These are phyloP conservation scores for Tapera naevia DNA, from an alignment of 2,797 vertebrate species.

Conservation along the genomic window DNA sequence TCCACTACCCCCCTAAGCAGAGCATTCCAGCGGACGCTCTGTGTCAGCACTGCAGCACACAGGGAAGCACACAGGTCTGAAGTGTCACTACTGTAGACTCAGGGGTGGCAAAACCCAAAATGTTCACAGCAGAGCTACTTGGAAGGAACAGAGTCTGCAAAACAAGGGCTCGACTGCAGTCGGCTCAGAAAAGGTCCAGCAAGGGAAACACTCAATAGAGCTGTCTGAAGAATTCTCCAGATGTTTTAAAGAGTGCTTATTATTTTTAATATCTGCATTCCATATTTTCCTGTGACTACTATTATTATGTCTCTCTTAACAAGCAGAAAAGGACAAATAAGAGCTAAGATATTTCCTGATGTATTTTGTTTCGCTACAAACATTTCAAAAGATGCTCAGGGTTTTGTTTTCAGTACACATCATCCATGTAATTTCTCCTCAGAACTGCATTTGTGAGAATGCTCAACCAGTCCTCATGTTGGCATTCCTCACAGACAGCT, in stretches of 20 bases:
- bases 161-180: neutral
- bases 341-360: neutral
- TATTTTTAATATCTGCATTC: neutral
- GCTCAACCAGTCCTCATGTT: neutral
- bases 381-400: neutral
- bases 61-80: neutral
- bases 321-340: neutral
- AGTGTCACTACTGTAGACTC: neutral
- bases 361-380: slow-evolving; percentile 11
- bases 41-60: neutral
- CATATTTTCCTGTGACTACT: neutral
- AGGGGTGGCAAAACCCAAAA: neutral
- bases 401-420: neutral
- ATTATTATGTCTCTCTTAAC: neutral
- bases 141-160: neutral
- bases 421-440: neutral
- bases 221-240: neutral
- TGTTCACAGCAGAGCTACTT: neutral
- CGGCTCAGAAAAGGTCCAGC: neutral
- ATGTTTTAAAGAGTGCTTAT: neutral
- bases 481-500: neutral
- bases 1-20: no score
- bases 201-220: neutral
- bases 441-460: neutral
- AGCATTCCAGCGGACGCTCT: no score